A percentile compares a stretch with the other conserved stretches of the same genome.
Evolutionary conservation across 2,888 invertebrate genomes (phyloP).

Genomic region (Deilephila elpenor): DNA sequence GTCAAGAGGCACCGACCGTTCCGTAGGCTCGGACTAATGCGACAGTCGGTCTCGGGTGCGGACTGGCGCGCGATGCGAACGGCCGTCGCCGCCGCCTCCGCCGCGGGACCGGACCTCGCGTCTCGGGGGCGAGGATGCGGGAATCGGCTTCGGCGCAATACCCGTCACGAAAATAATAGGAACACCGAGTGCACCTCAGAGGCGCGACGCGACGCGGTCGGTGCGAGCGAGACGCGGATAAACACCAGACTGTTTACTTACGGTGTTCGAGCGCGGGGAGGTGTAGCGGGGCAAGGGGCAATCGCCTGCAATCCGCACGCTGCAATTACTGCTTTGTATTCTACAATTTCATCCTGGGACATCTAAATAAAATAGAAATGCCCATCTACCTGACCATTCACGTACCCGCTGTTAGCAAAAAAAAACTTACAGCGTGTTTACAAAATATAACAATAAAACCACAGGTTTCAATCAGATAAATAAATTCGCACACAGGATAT

Average conservation of each 20-base stretch:
- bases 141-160: constrained; percentile 85
- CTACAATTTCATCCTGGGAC: constrained; percentile 69
- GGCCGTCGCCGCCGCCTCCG: constrained; percentile 81
- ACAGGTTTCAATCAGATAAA: neutral
- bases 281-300: constrained; percentile 70
- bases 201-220: constrained; percentile 83
- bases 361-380: constrained; percentile 22
- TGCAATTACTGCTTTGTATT: constrained; percentile 81
- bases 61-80: constrained; percentile 81
- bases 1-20: constrained; percentile 67
- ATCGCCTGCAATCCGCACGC: constrained; percentile 83
- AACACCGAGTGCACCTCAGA: constrained; percentile 84
- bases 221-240: constrained; percentile 85
- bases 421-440: neutral
- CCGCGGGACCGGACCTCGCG: constrained; percentile 83
- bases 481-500: neutral
- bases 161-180: constrained; percentile 85
- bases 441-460: neutral
- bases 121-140: constrained; percentile 84
- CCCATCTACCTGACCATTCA: constrained; percentile 12
- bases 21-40: constrained; percentile 76
- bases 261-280: constrained; percentile 80
- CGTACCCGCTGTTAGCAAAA: neutral
- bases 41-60: constrained; percentile 81
- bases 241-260: constrained; percentile 85